Evolutionary conservation across 2,113 vertebrate species (phyloP), one percentile per base, ranked within the genome.

Genomic region (Electrona antarctica): DNA sequence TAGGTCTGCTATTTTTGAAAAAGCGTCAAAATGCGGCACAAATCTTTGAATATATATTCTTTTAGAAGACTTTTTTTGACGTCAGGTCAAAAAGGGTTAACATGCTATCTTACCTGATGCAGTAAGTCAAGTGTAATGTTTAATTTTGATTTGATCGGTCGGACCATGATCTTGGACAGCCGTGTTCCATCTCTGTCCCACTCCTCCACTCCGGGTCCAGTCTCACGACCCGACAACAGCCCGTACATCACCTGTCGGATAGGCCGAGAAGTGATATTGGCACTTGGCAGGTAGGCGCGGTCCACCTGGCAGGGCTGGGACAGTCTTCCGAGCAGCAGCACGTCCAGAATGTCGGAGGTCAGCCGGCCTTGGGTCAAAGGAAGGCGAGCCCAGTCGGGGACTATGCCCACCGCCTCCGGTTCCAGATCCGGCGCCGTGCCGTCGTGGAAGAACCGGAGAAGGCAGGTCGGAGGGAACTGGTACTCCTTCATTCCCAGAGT

Each of bases 181-280:
- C 66, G 72, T 33, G 85, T 83, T 8, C 88, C 82, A 6, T 90
- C 58, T 68, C 96, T 91, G 79, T 92, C 90, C 28, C 91, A 87
- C 71, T 97, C 96, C 2, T 71, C 68, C 29, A 96, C 92, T 29
- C 33, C 11, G 0, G 21, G 1, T 21, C 21, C 21, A 21, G 21
- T 21, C 21, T 21, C 2, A 21, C 57, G n/a, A 12, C 77, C 77
- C 70, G n/a, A n/a, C n/a, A 90, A 74, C 52, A 98, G 86, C 7
- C 93, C 93, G 6, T 97, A 97, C 61, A 95, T 87, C 60, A 93
- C 73, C 21, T 91, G 94, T 0, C 96, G 94, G 51, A 98, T 87
- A 58, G 91, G 86, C 69, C 89, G 72, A 12, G 96, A 89, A 0
- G 85, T 13, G 13, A 68, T 54, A 3, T 93, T 89, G 8, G 90